Evolutionary conservation across 92 coral and sea anemone genomes (phyloP).

Genomic region (Desmophyllum pertusum): DNA sequence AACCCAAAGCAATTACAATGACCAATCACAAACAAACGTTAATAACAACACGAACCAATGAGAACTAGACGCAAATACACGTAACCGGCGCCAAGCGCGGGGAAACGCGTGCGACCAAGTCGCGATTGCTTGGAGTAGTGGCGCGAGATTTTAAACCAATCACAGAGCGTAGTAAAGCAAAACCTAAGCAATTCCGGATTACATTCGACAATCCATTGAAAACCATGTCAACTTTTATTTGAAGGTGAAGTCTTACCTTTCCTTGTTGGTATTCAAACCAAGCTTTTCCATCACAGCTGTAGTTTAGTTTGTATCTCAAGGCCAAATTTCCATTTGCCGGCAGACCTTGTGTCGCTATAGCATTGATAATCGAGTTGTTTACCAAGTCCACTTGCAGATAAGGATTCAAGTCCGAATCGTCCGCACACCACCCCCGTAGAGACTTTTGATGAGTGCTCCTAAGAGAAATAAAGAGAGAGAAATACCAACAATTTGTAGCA

Average conservation of each 20-base stretch:
- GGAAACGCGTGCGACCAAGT: too few relatives aligned
- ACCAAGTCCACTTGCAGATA: constrained; percentile 64
- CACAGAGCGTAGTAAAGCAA: too few relatives aligned
- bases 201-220: too few relatives aligned
- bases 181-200: too few relatives aligned
- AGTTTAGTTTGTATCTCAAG: constrained; percentile 53
- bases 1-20: too few relatives aligned
- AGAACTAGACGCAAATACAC: too few relatives aligned
- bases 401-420: constrained; percentile 41
- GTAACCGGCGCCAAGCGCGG: too few relatives aligned
- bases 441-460: constrained; percentile 31
- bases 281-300: constrained; percentile 64
- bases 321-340: constrained; percentile 55
- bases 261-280: constrained; percentile 67
- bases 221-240: too few relatives aligned
- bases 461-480: neutral
- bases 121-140: too few relatives aligned
- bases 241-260: constrained; percentile 32
- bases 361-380: constrained; percentile 41
- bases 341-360: constrained; percentile 69
- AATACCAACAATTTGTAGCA: neutral
- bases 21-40: too few relatives aligned
- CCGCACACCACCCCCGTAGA: constrained; percentile 69
- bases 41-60: too few relatives aligned
- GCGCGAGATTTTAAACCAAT: too few relatives aligned